phyloP scores from a whole-genome alignment of 2,888 invertebrate genomes.

The Apoda limacodes region DNA sequence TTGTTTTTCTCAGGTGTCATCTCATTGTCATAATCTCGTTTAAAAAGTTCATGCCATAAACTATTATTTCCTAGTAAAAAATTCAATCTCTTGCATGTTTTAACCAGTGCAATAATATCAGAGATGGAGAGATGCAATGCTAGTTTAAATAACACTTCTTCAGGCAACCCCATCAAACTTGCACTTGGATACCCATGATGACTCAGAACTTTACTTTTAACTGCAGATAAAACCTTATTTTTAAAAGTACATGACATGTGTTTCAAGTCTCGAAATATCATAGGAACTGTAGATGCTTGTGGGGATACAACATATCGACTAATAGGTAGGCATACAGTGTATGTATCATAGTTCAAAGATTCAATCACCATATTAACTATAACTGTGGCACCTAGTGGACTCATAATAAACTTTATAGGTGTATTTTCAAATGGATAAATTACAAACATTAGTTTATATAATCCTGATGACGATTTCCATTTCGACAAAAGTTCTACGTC shows the following conservation, averaged over 20 bases:
- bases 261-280: constrained; percentile 51
- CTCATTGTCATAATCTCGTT: constrained; percentile 36
- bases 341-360: constrained; percentile 43
- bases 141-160: constrained; percentile 46
- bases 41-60: constrained; percentile 46
- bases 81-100: constrained; percentile 40
- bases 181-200: constrained; percentile 55
- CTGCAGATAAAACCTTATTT: constrained; percentile 61
- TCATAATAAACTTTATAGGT: constrained; percentile 41
- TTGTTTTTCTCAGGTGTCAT: constrained; percentile 21
- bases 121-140: constrained; percentile 32
- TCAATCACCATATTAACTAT: constrained; percentile 43
- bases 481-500: constrained; percentile 27
- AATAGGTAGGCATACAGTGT: constrained; percentile 47
- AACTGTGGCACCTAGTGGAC: constrained; percentile 40
- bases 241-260: constrained; percentile 63
- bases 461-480: constrained; percentile 34
- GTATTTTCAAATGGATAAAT: constrained; percentile 35
- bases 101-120: constrained; percentile 37
- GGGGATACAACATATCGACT: constrained; percentile 48
- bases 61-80: constrained; percentile 32
- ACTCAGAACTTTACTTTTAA: constrained; percentile 65
- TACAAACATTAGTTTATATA: constrained; percentile 36
- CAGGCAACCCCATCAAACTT: constrained; percentile 53
- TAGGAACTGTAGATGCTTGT: constrained; percentile 39